Evolutionary conservation across 2,113 vertebrate species (phyloP).

Genomic region (Colinus virginianus): DNA sequence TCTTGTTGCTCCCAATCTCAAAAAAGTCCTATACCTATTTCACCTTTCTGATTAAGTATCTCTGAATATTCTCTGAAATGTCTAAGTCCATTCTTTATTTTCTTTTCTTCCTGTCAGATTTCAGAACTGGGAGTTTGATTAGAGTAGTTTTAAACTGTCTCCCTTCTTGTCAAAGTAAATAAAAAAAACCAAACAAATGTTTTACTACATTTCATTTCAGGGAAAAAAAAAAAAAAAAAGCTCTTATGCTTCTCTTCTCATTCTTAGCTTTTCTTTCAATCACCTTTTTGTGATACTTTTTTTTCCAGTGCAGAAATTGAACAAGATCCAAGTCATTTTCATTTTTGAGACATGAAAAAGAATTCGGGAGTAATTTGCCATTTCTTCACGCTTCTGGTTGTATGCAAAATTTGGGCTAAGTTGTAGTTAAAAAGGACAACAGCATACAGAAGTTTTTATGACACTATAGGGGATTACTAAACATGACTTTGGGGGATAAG

Average conservation of each 20-base stretch:
- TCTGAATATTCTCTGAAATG: background rate
- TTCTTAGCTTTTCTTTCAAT: background rate
- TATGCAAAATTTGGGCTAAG: background rate
- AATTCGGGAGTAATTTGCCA: background rate
- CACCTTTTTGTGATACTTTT: background rate
- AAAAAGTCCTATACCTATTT: background rate
- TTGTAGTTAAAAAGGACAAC: background rate
- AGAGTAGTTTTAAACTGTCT: accelerated
- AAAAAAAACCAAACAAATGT: background rate
- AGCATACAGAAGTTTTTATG: background rate
- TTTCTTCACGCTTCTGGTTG: background rate
- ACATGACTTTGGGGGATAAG: background rate
- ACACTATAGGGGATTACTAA: background rate
- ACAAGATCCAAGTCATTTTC: background rate
- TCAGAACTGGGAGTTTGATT: background rate
- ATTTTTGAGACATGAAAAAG: background rate
- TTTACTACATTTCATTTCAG: background rate
- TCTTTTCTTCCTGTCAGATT: background rate
- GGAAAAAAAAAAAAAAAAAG: background rate
- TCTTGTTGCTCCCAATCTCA: background rate
- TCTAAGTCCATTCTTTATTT: background rate
- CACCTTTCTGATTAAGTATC: background rate
- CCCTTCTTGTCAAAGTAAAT: background rate
- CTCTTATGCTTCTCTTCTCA: background rate
- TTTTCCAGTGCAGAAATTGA: background rate